Percentiles rank a stretch among this genome's conserved stretches.
phyloP scores from a whole-genome alignment of 2,797 vertebrate species.

The Helarctos malayanus region DNA sequence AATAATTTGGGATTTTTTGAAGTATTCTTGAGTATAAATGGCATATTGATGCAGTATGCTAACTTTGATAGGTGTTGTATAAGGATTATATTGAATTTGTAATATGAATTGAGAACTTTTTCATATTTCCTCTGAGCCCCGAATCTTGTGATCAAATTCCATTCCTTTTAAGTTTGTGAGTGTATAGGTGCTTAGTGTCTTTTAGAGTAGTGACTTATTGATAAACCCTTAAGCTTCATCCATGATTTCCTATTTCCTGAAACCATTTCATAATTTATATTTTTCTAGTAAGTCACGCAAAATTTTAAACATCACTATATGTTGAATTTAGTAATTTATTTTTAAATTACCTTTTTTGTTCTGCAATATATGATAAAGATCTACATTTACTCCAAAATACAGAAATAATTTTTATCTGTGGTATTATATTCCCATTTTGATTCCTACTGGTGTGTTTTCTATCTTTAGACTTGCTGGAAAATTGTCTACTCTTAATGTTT shows the following conservation, averaged over 20 bases:
- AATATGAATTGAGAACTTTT: background rate
- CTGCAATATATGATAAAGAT: background rate
- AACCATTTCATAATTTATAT: background rate
- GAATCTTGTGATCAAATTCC: background rate
- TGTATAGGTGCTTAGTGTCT: background rate
- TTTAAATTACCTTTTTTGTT: background rate
- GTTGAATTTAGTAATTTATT: background rate
- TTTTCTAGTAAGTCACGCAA: background rate
- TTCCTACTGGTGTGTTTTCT: background rate
- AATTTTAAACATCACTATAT: background rate
- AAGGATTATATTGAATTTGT: background rate
- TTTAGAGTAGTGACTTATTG: background rate
- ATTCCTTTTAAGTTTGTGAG: background rate
- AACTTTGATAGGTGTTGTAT: background rate
- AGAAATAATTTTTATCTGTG: slow-evolving; percentile 14
- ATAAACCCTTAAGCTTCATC: background rate
- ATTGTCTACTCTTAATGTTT: slow-evolving; percentile 19
- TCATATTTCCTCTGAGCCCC: background rate
- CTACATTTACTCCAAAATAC: background rate
- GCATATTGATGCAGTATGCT: background rate
- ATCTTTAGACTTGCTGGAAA: background rate
- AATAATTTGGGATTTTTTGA: slow-evolving; percentile 1
- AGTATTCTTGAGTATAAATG: background rate
- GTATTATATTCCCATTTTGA: slow-evolving; percentile 1
- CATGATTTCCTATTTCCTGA: slow-evolving; percentile 6